These are phyloP conservation scores for Gadus macrocephalus DNA, from an alignment of 2,113 vertebrate species.

Conservation along the genomic window DNA sequence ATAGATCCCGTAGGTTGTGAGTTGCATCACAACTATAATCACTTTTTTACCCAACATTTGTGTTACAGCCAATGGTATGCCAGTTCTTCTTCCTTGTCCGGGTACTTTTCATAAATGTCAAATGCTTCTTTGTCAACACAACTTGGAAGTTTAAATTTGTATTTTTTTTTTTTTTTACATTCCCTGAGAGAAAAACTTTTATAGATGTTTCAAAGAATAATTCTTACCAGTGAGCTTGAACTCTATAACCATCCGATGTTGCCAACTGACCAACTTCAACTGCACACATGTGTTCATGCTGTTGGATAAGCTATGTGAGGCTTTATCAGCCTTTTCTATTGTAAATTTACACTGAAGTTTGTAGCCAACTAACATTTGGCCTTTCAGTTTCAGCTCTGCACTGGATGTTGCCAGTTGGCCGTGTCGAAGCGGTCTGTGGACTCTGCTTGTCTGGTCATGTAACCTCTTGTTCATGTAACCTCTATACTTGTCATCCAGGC, in stretches of 20 bases:
- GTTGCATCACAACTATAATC: not conserved
- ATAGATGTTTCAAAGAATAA: no score
- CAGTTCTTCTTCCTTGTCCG: no score
- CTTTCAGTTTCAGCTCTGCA: not conserved
- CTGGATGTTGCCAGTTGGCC: not conserved
- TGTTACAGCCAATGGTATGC: no score
- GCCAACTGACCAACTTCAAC: not conserved
- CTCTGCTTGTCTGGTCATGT: constrained; percentile 33
- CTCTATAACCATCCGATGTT: not conserved
- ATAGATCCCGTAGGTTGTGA: not conserved
- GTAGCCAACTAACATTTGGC: not conserved
- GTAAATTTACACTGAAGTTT: not conserved
- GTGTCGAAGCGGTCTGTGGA: constrained; percentile 24
- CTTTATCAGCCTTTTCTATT: no score
- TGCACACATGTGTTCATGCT: not conserved
- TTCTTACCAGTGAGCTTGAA: no score
- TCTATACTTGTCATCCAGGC: constrained; percentile 25
- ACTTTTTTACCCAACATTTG: not conserved
- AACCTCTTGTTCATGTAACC: constrained; percentile 33
- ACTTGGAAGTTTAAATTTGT: no score
- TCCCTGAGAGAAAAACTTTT: no score
- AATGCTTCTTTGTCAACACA: no score
- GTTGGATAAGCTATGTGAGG: no score
- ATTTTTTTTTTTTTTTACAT: no score
- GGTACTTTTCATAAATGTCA: no score